A percentile compares a stretch with the other conserved stretches of the same genome.
These are phyloP conservation scores for Acrossocheilus wenchowensis DNA, from an alignment of 2,797 vertebrate genomes.

Conservation along the genomic window DNA sequence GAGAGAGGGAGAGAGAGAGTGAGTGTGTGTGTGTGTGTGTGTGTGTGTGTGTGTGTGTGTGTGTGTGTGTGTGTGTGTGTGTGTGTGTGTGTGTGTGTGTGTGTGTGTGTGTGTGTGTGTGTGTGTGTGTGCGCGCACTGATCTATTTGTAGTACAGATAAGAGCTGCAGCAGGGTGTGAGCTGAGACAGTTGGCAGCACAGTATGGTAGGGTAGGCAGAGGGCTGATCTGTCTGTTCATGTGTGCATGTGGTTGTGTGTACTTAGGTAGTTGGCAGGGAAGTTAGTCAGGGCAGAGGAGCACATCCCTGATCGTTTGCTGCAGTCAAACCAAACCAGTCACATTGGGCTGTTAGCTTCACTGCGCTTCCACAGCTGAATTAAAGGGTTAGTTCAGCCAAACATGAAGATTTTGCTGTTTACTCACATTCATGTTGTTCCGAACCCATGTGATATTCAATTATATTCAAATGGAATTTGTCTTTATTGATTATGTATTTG, in stretches of 20 bases:
- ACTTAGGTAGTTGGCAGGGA: conserved; percentile 5
- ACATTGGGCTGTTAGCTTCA: conserved; percentile 11
- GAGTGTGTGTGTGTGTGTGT: background rate
- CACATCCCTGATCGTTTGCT: conserved; percentile 4
- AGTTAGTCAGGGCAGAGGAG: conserved; percentile 12
- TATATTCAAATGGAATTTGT: background rate
- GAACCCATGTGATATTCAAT: background rate
- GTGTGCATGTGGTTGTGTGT: conserved; percentile 38
- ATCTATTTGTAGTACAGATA: conserved; percentile 37
- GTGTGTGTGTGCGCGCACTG: background rate
- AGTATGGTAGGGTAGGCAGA: conserved; percentile 33
- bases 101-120: background rate
- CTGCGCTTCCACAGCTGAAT: background rate
- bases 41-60: background rate
- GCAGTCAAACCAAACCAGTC: conserved; percentile 23
- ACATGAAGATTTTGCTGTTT: conserved; percentile 5
- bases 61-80: background rate
- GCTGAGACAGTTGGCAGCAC: conserved; percentile 44
- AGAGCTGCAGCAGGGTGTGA: conserved; percentile 35
- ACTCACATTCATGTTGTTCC: background rate
- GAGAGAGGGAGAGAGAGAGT: background rate
- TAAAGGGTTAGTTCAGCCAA: conserved; percentile 6
- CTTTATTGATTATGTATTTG: background rate
- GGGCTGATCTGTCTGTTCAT: conserved; percentile 25
- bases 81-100: background rate